Percentiles rank a stretch among this genome's conserved stretches.
Conservation (phyloP, 2,113 vertebrate genomes). For the Microcebus lehilahytsara region DNA sequence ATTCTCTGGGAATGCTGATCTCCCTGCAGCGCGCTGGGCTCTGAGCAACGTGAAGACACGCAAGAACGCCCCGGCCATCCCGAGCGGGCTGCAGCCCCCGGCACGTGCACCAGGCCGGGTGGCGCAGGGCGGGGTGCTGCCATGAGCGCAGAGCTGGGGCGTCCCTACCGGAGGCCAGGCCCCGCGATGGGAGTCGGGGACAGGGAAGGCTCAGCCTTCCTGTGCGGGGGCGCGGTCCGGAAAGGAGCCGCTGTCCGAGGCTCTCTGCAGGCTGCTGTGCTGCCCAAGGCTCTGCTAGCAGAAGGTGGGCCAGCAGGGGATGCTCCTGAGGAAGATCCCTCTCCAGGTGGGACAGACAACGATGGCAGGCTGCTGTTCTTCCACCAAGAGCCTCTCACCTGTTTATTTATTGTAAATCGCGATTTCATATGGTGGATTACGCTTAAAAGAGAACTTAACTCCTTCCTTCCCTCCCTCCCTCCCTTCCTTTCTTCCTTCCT, state of each 20-base stretch:
- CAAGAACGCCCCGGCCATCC: neutral
- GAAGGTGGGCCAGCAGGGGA: too few relatives aligned
- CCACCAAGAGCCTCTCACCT: neutral
- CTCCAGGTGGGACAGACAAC: too few relatives aligned
- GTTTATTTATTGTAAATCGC: neutral
- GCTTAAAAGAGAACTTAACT: neutral
- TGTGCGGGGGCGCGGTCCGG: neutral
- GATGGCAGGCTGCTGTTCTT: neutral
- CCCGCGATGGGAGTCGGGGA: slow-evolving; percentile 16
- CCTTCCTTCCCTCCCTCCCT: too few relatives aligned
- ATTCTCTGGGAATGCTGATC: slow-evolving; percentile 30
- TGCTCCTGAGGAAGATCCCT: fast-evolving
- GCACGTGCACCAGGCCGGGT: slow-evolving; percentile 1
- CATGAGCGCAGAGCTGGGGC: neutral
- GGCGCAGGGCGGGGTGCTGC: too few relatives aligned
- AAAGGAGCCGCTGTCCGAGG: neutral
- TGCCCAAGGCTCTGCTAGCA: neutral
- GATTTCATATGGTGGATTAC: neutral
- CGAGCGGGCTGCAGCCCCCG: neutral
- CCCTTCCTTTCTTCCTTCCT: too few relatives aligned
- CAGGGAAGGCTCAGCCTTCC: neutral
- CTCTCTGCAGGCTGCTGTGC: neutral
- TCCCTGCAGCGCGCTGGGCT: neutral
- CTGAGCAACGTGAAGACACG: neutral
- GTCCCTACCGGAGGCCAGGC: neutral